These are phyloP conservation scores for Opisthograptis luteolata DNA, from an alignment of 2,888 invertebrate species.

Conservation along the genomic window DNA sequence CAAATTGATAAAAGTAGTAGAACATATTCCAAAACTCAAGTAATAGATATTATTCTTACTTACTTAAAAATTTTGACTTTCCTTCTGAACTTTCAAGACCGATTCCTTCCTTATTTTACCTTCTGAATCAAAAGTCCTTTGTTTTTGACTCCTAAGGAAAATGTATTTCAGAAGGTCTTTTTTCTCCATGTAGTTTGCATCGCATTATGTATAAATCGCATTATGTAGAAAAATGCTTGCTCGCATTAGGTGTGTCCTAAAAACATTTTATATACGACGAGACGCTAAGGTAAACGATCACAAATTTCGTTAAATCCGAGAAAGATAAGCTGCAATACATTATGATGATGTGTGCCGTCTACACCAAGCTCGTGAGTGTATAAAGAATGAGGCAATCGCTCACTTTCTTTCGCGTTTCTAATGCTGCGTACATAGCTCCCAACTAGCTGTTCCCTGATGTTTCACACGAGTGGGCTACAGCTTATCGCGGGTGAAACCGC, in stretches of 20 bases:
- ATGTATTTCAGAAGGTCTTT: too few relatives aligned
- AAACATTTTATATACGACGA: conserved; percentile 2
- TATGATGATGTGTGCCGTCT: conserved; percentile 17
- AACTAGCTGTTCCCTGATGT: neutral
- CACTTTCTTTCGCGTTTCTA: conserved; percentile 2
- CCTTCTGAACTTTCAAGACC: too few relatives aligned
- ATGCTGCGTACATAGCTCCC: neutral
- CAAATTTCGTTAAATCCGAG: conserved; percentile 21
- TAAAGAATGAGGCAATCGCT: conserved; percentile 15
- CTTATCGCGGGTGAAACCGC: too few relatives aligned
- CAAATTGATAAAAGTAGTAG: too few relatives aligned
- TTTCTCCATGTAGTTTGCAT: too few relatives aligned
- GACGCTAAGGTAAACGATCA: conserved; percentile 3
- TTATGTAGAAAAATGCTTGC: neutral
- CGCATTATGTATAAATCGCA: neutral
- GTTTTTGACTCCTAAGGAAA: neutral
- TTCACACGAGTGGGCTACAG: too few relatives aligned
- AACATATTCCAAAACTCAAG: too few relatives aligned
- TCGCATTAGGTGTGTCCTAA: conserved; percentile 1
- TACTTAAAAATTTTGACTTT: too few relatives aligned
- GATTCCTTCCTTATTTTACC: too few relatives aligned
- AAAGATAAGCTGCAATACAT: conserved; percentile 19
- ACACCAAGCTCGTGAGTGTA: conserved; percentile 10
- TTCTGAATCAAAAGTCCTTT: too few relatives aligned
- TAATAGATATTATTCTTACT: too few relatives aligned